Evolutionary conservation across 2,113 vertebrate species (phyloP).

Genomic region (Bothrops jararaca): DNA sequence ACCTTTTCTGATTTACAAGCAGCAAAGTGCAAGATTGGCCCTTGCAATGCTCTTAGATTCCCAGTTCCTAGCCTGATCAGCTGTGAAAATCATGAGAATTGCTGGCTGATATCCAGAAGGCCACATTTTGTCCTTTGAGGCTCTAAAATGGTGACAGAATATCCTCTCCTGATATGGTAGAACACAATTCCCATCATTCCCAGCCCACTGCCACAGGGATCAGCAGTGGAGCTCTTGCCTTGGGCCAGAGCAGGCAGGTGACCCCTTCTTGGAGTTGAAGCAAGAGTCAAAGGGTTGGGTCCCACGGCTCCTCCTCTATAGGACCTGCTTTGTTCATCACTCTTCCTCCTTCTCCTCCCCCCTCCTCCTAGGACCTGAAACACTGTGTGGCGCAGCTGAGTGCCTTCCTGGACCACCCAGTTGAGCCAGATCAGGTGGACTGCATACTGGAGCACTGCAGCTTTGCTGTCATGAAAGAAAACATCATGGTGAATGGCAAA

Average conservation of each 20-base stretch:
- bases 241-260: not conserved
- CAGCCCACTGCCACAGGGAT: not conserved
- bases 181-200: not conserved
- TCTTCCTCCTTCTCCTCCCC: not conserved
- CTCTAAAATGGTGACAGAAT: not conserved
- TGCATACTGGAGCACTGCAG: constrained; percentile 70
- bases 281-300: not conserved
- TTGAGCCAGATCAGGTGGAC: constrained; percentile 63
- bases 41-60: not conserved
- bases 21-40: not conserved
- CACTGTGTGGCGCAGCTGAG: constrained; percentile 65
- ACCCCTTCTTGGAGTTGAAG: not conserved
- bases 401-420: constrained; percentile 69
- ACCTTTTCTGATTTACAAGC: not conserved
- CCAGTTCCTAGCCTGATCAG: not conserved
- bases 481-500: constrained; percentile 78
- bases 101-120: not conserved
- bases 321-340: too few relatives aligned
- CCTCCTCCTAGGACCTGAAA: constrained; percentile 66
- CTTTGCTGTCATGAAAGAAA: constrained; percentile 80
- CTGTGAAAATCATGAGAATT: not conserved
- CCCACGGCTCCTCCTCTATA: not conserved
- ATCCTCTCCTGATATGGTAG: not conserved
- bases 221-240: not conserved
- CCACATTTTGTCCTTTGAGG: not conserved